Evolutionary conservation across 2,113 vertebrate species (phyloP).

Genomic region (Motacilla alba): DNA sequence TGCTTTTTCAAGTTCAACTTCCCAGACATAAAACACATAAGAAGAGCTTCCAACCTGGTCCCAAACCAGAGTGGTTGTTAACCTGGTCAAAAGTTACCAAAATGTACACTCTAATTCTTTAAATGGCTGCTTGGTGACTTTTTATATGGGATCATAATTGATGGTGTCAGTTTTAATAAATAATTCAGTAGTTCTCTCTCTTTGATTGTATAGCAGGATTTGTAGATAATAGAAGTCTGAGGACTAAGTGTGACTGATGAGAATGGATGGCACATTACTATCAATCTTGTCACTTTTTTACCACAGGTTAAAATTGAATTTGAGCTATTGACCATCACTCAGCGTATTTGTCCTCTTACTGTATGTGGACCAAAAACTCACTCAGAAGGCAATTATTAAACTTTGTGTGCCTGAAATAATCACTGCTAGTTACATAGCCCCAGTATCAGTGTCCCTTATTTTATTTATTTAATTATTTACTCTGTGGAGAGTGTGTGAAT

Average conservation of each 20-base stretch:
- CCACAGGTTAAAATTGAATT: not conserved
- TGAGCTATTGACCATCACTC: not conserved
- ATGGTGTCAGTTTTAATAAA: slow-evolving; percentile 59
- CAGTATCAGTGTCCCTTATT: not conserved
- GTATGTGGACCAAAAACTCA: not conserved
- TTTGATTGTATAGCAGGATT: slow-evolving; percentile 25
- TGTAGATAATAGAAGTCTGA: slow-evolving; percentile 41
- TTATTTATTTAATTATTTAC: not conserved
- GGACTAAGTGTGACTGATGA: slow-evolving; percentile 35
- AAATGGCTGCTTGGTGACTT: slow-evolving; percentile 29
- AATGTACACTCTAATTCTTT: not conserved
- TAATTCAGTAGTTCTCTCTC: slow-evolving; percentile 55
- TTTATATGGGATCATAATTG: slow-evolving; percentile 22
- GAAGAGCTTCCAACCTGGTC: not conserved
- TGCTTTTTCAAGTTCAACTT: not conserved
- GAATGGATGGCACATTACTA: slow-evolving; percentile 6
- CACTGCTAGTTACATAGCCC: not conserved
- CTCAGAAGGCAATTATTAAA: not conserved
- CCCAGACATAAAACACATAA: not conserved
- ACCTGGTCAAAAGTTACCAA: not conserved
- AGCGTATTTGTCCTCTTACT: not conserved
- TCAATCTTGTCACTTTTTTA: slow-evolving; percentile 21
- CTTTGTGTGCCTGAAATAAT: not conserved
- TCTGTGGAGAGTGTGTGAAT: not conserved
- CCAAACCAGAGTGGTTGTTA: not conserved